phyloP scores from a whole-genome alignment of 92 coral and sea anemone species.

The Virgularia gustaviana region DNA sequence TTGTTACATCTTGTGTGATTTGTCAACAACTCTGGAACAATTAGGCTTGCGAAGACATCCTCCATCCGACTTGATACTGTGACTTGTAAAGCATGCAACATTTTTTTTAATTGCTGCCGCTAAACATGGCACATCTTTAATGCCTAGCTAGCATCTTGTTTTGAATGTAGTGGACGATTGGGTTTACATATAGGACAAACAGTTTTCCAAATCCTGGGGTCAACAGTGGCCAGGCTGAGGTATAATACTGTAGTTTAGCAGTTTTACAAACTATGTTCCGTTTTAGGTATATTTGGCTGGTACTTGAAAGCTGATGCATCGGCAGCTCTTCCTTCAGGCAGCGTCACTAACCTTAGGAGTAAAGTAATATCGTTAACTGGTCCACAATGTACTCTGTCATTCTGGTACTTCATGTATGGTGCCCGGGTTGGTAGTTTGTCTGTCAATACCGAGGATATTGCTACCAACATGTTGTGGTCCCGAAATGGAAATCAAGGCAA shows the following conservation, averaged over 20 bases:
- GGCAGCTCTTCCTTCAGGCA: constrained; percentile 63
- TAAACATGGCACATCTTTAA: too few relatives aligned
- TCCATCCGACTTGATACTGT: too few relatives aligned
- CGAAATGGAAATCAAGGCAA: constrained; percentile 80
- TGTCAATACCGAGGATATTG: constrained; percentile 64
- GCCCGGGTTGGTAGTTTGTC: constrained; percentile 64
- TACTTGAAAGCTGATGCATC: constrained; percentile 85
- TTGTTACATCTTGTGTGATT: too few relatives aligned
- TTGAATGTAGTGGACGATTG: too few relatives aligned
- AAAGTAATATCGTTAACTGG: constrained; percentile 84
- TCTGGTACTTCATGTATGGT: constrained; percentile 96
- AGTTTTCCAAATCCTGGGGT: too few relatives aligned
- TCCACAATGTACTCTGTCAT: constrained; percentile 77
- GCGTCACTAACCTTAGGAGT: constrained; percentile 66
- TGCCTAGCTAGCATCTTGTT: too few relatives aligned
- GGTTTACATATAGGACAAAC: too few relatives aligned
- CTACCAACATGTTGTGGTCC: constrained; percentile 67
- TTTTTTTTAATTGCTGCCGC: too few relatives aligned
- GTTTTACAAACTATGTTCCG: background rate
- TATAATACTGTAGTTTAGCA: background rate
- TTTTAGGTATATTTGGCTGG: constrained; percentile 81
- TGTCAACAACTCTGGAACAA: too few relatives aligned
- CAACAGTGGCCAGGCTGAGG: background rate
- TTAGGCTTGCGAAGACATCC: too few relatives aligned
- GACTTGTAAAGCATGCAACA: too few relatives aligned